A percentile compares a stretch with the other conserved stretches of the same genome.
phyloP scores from a whole-genome alignment of 2,888 invertebrate species.

The Ganaspis brasiliensis region DNA sequence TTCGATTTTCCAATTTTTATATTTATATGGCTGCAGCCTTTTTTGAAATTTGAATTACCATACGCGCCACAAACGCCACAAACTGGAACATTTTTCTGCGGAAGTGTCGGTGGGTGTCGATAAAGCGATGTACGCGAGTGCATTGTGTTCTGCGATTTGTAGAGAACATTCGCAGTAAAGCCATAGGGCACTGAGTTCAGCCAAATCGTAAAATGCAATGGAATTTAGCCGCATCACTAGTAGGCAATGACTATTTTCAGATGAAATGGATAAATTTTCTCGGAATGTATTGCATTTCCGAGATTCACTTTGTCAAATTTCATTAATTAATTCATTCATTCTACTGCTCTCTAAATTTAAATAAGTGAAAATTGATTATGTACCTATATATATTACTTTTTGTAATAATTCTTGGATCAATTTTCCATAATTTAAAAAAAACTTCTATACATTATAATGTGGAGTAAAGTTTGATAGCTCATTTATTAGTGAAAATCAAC shows the following conservation, averaged over 20 bases:
- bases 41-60: constrained; percentile 35
- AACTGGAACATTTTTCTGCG: constrained; percentile 38
- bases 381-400: no score
- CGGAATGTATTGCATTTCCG: no score
- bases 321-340: no score
- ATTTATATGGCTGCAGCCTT: neutral
- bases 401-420: no score
- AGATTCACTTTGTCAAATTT: no score
- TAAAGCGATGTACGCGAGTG: constrained; percentile 26
- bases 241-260: constrained; percentile 6
- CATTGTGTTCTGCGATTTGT: constrained; percentile 42
- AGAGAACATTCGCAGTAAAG: constrained; percentile 12
- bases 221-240: constrained; percentile 27
- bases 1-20: neutral
- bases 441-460: no score
- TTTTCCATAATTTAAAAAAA: no score
- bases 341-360: no score
- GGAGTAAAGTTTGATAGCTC: no score
- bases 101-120: constrained; percentile 29
- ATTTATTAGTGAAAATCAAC: no score
- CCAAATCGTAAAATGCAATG: constrained; percentile 37
- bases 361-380: no score
- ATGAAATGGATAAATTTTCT: neutral
- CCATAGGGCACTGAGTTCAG: constrained; percentile 29
- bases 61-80: constrained; percentile 22